Percentiles rank a stretch among this genome's conserved stretches.
phyloP scores from a whole-genome alignment of 1,140 invertebrate genomes.

The Hirudo medicinalis region DNA sequence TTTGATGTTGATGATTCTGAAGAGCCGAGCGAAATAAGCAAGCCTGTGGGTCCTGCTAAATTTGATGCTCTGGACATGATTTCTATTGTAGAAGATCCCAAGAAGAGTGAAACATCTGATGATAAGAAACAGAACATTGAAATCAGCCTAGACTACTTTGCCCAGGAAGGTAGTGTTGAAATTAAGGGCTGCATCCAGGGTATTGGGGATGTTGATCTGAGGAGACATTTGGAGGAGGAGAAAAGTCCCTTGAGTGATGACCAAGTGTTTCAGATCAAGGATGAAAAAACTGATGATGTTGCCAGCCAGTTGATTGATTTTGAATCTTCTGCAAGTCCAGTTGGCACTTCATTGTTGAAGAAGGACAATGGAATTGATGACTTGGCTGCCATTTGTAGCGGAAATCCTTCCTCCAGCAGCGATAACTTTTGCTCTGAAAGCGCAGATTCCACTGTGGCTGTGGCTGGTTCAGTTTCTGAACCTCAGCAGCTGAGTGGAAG shows the following conservation, averaged over 20 bases:
- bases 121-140: too few relatives aligned
- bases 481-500: neutral
- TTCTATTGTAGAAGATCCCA: too few relatives aligned
- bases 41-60: too few relatives aligned
- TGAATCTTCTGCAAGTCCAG: neutral
- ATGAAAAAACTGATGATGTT: too few relatives aligned
- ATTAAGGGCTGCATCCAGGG: neutral
- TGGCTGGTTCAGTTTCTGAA: neutral
- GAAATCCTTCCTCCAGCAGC: neutral
- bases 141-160: too few relatives aligned
- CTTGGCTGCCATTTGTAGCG: neutral
- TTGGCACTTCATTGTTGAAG: neutral
- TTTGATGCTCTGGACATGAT: too few relatives aligned
- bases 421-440: neutral
- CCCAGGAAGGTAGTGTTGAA: neutral
- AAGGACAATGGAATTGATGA: neutral
- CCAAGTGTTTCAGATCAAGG: too few relatives aligned
- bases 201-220: conserved; percentile 1
- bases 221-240: neutral
- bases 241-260: neutral
- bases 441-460: neutral
- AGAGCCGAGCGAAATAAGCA: too few relatives aligned
- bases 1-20: too few relatives aligned
- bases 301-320: neutral
- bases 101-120: too few relatives aligned